phyloP scores from a whole-genome alignment of 2,113 vertebrate genomes.

The Melierax canorus region DNA sequence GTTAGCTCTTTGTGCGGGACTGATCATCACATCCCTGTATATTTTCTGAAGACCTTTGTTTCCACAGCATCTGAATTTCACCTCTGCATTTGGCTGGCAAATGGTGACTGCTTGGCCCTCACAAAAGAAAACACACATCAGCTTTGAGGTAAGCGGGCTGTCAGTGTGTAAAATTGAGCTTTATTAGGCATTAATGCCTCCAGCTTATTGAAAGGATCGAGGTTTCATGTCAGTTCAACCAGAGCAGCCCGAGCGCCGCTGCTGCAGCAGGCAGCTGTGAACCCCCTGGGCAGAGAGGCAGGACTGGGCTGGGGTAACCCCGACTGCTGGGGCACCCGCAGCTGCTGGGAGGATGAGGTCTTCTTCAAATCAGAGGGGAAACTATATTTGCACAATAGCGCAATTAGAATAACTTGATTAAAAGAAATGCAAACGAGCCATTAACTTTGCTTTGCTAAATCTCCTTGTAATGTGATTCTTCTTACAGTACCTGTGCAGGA shows the following conservation, averaged over 20 bases:
- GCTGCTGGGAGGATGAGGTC: background rate
- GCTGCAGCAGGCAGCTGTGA: background rate
- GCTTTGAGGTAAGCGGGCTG: background rate
- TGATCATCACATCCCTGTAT: background rate
- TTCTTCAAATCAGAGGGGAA: background rate
- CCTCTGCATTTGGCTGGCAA: background rate
- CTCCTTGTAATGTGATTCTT: background rate
- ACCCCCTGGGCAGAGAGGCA: background rate
- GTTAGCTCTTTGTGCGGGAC: background rate
- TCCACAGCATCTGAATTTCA: background rate
- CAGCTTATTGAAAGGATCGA: background rate
- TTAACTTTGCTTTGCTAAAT: background rate
- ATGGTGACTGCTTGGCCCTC: background rate
- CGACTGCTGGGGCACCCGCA: background rate
- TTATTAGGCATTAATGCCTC: background rate
- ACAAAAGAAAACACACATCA: background rate
- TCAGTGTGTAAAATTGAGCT: background rate
- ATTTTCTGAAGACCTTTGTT: background rate
- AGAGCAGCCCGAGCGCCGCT: rapidly evolving
- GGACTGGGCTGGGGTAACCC: background rate
- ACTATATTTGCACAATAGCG: background rate
- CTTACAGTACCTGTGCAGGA: background rate
- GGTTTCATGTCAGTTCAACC: background rate
- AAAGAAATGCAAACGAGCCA: background rate
- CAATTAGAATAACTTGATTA: slow-evolving; percentile 41